Base-by-base conservation (phyloP, 2,888 invertebrate genomes). In the Pachymerium ferrugineum region DNA sequence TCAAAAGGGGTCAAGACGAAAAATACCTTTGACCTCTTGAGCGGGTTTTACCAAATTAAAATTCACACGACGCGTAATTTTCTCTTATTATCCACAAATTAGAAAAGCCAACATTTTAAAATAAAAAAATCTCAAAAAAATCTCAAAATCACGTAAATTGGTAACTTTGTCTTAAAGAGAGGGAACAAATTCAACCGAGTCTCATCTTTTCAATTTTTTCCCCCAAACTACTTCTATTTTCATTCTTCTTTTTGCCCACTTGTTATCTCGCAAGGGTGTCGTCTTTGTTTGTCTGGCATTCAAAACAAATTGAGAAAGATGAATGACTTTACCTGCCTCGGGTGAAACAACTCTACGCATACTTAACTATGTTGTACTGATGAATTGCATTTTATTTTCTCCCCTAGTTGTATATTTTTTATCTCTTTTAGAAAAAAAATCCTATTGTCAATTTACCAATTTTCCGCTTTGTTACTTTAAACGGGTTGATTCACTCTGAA, bases 301-400 rank as follows among this genome's bases (percentile, higher is more conserved):
- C 62, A 62, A 62, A 62, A 62, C 62, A 62, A 62, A 62, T 62
- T 62, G 62, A 62, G 62, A 62, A 62, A 62, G 62, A 62, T 62
- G 62, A 62, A 62, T 62, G 62, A 62, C 62, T 62, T 62, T 62
- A 28, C 62, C 62, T 25, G 62, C 62, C 62, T 25, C 62, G n/a
- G 62, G 62, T 62, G 62, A 25, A 62, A 62, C 62, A 62, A 62
- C 62, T 62, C 62, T n/a, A 28, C 62, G 62, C 62, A 62, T 62
- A 62, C 62, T 62, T 62, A 62, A 62, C 62, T 62, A 62, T 10
- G 62, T 62, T 62, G n/a, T 62, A n/a, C 62, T 62, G 62, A 62
- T 62, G 62, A 62, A 62, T 62, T 62, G 62, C 62, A 25, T 25
- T 62, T 62, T 62, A 28, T 62, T 62, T 62, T 28, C 28, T 62